Percentiles rank a stretch among this genome's conserved stretches.
Evolutionary conservation across 2,888 invertebrate species (phyloP).

Genomic region (Microctonus aethiopoides): DNA sequence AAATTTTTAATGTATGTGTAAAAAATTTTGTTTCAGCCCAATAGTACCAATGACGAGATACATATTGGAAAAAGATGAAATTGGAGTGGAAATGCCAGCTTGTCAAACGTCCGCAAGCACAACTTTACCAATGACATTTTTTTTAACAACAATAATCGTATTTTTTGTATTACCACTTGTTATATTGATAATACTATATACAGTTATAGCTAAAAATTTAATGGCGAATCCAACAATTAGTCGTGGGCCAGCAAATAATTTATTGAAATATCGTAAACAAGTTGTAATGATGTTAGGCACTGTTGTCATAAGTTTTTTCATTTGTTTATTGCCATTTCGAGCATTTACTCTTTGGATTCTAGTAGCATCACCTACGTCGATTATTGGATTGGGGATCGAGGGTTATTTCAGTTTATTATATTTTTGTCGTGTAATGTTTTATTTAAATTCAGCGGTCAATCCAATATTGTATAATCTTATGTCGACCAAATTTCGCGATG

Average conservation of each 20-base stretch:
- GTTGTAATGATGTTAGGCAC: conserved; percentile 90
- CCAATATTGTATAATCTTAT: conserved; percentile 92
- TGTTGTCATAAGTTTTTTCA: conserved; percentile 90
- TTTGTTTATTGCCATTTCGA: conserved; percentile 89
- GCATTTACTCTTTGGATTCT: conserved; percentile 90
- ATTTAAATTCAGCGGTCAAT: conserved; percentile 91
- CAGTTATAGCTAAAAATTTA: conserved; percentile 85
- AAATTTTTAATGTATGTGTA: not conserved
- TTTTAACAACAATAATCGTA: conserved; percentile 81
- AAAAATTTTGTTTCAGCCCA: conserved; percentile 74
- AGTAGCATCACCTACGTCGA: conserved; percentile 77
- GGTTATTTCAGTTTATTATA: conserved; percentile 85
- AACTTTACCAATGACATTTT: conserved; percentile 83
- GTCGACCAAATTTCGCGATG: conserved; percentile 90
- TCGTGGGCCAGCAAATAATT: conserved; percentile 71
- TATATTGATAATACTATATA: conserved; percentile 84
- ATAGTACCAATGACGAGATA: conserved; percentile 85
- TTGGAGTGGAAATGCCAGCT: conserved; percentile 76
- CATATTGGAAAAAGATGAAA: conserved; percentile 77
- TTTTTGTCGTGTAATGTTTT: conserved; percentile 88
- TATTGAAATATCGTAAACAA: conserved; percentile 81
- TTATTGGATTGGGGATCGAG: conserved; percentile 78
- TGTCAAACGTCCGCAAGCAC: conserved; percentile 83
- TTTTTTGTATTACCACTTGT: conserved; percentile 89
- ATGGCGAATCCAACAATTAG: conserved; percentile 83